A percentile compares a stretch with the other conserved stretches of the same genome.
Conservation (phyloP, 2,113 vertebrate species). For the Oreocharis arfaki region DNA sequence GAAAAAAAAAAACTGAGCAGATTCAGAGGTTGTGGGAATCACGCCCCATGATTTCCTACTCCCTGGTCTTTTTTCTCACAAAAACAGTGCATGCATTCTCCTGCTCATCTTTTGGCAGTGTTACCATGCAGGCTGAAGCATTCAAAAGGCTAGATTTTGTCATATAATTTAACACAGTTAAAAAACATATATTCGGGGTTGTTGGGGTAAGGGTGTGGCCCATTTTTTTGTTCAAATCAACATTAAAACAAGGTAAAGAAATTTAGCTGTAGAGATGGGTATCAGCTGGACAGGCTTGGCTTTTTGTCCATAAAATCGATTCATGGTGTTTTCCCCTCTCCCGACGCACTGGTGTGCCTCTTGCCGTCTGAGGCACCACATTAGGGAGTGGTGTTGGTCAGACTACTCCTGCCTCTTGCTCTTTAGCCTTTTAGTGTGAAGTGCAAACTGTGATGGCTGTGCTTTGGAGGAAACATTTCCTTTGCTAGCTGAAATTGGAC, state of each 20-base stretch:
- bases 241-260: background rate
- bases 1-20: conserved; percentile 23
- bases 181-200: background rate
- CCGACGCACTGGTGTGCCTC: background rate
- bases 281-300: background rate
- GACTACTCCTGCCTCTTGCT: background rate
- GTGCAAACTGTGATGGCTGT: background rate
- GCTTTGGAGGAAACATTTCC: background rate
- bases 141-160: background rate
- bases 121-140: background rate
- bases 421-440: background rate
- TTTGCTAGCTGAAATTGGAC: background rate
- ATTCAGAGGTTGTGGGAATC: conserved; percentile 58
- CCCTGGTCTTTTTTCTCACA: conserved; percentile 17
- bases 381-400: background rate
- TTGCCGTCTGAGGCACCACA: background rate
- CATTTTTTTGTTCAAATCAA: background rate
- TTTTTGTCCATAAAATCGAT: background rate
- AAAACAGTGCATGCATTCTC: background rate
- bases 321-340: background rate
- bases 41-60: conserved; percentile 44
- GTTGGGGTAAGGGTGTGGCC: no score
- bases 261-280: background rate
- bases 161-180: background rate
- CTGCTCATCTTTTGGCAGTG: conserved; percentile 10